Evolutionary conservation across 2,888 invertebrate genomes (phyloP), one percentile per base, ranked within the genome.

Genomic region (Eristalis intricaria): DNA sequence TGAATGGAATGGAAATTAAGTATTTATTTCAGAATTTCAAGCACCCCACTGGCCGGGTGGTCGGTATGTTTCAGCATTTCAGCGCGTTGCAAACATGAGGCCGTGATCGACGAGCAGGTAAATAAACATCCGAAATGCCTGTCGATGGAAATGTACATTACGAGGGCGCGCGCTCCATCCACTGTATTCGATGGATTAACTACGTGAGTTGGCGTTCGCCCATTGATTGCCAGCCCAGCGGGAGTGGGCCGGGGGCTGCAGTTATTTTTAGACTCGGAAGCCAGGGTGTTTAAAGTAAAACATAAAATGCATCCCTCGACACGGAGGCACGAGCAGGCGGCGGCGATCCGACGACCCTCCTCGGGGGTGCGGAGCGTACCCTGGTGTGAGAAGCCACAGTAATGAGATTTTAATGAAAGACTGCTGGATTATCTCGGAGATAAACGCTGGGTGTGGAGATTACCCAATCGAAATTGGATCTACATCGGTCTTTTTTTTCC

Each of bases 341-440:
- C n/a, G n/a, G n/a, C 38, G 38, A 38, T 38, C 38, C 8, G 32
- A 32, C 7, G 1, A 5, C 29, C 35, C 35, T 35, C 22, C 69
- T 56, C 22, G 58, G 60, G 66, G 64, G 35, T 29, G 29, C 2
- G 35, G 10, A 10, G 13, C 1, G 38, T 13, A 8, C 8, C 8
- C 32, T 32, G 60, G 60, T 60, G 26, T 60, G 60, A 26, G 43
- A 19, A 22, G 29, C 58, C 65, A 19, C 11, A 63, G 35, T 85
- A 85, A 85, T 85, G 81, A 85, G 85, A 69, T 85, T 85, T 81
- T 81, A 85, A 85, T 85, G 85, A 81, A 85, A 65, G 43, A 40
- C 56, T 50, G 50, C 32, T 40, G 64, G 63, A 60, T 58, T 60
- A 56, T 56, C 40, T 22, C 19, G 23, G 15, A 63, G 58, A 50